Conservation (phyloP, 1,140 invertebrate species). For the Meloidogyne floridensis region DNA sequence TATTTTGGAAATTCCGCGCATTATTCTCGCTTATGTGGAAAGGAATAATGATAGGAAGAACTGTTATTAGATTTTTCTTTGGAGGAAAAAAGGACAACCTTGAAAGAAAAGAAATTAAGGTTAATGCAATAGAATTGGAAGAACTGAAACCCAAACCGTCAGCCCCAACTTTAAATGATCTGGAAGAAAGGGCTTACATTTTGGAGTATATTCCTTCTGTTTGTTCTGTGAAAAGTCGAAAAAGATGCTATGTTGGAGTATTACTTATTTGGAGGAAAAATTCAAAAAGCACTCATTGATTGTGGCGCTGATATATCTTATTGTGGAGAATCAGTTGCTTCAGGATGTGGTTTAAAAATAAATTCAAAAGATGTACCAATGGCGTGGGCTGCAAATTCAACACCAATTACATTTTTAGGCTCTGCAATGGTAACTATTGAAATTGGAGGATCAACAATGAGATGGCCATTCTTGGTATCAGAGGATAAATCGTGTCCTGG, state of each 20-base stretch:
- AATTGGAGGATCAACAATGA: conserved; percentile 12
- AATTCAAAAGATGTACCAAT: not conserved
- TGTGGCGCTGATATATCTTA: conserved; percentile 6
- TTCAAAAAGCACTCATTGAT: no score
- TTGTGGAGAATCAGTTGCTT: not conserved
- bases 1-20: no score
- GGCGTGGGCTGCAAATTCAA: conserved; percentile 25
- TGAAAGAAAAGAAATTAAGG: not conserved
- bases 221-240: not conserved
- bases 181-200: not conserved
- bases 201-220: not conserved
- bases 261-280: no score
- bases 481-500: conserved; percentile 30
- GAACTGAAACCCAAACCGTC: not conserved
- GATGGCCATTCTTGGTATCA: conserved; percentile 16
- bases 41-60: not conserved
- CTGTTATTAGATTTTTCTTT: not conserved
- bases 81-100: not conserved
- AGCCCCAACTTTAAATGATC: not conserved
- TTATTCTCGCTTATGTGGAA: not conserved
- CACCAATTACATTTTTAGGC: conserved; percentile 32
- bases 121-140: conserved; percentile 1
- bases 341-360: not conserved
- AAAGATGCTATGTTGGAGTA: conserved; percentile 15
- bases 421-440: conserved; percentile 13